Conservation (phyloP, 2,113 vertebrate species). For the Gasterosteus nipponicus region DNA sequence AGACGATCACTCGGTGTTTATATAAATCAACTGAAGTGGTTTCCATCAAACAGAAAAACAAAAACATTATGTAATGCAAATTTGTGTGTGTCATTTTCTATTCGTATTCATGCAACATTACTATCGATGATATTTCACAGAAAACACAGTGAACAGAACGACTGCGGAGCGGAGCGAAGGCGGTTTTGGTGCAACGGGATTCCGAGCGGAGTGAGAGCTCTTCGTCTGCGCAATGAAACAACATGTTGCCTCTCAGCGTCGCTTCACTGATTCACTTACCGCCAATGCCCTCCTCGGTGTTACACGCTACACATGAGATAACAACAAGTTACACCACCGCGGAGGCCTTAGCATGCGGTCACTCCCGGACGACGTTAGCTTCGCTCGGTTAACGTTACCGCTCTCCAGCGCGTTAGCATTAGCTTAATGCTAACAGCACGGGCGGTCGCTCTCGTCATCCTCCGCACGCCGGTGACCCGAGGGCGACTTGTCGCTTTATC, state of each 20-base stretch:
- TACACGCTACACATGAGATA: constrained; percentile 18
- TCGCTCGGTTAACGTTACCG: neutral
- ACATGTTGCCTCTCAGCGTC: neutral
- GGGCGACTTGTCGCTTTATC: no score
- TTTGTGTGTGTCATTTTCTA: no score
- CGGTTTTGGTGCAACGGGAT: neutral
- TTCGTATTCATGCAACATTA: neutral
- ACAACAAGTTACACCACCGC: neutral
- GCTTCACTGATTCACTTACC: neutral
- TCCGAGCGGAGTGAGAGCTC: constrained; percentile 27
- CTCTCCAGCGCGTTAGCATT: no score
- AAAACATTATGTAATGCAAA: no score
- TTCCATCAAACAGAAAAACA: neutral
- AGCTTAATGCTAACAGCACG: no score
- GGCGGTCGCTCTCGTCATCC: no score
- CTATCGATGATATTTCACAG: neutral
- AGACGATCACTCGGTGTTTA: neutral
- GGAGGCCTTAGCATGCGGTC: constrained; percentile 28
- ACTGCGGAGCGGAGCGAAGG: neutral
- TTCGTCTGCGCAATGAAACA: neutral
- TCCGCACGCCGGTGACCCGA: no score
- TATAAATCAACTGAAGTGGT: neutral
- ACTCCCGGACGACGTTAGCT: neutral
- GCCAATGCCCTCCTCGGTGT: neutral
- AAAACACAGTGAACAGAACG: neutral